Conservation (phyloP, 2,113 vertebrate species). For the Hydrochoerus hydrochaeris region DNA sequence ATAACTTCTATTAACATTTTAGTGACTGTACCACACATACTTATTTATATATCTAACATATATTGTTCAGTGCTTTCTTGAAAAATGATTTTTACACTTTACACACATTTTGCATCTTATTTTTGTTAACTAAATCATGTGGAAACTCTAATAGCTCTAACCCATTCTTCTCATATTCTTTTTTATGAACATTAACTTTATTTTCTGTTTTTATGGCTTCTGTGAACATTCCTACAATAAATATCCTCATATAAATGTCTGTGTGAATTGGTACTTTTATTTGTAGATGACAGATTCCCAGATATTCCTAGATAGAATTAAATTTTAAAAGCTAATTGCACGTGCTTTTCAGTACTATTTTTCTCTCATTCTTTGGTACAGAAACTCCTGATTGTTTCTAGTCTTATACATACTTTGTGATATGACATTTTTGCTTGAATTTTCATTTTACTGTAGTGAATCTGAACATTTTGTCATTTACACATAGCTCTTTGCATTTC, state of each 20-base stretch:
- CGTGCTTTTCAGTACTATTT: neutral
- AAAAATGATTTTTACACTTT: neutral
- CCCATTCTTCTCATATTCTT: neutral
- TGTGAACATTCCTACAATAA: neutral
- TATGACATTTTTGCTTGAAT: neutral
- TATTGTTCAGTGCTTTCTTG: neutral
- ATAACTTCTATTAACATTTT: neutral
- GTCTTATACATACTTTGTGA: neutral
- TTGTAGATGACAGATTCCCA: neutral
- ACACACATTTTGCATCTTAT: neutral
- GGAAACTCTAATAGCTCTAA: neutral
- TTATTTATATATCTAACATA: neutral
- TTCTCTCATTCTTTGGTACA: neutral
- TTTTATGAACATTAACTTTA: constrained; percentile 7
- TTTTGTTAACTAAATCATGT: neutral
- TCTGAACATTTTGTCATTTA: neutral
- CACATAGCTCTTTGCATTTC: neutral
- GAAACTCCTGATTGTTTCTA: neutral
- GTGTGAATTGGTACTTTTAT: neutral
- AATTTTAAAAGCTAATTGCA: constrained; percentile 35
- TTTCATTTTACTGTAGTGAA: neutral
- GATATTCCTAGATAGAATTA: neutral
- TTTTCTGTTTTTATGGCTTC: neutral
- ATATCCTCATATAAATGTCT: neutral
- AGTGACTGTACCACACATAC: neutral